Evolutionary conservation across 2,797 vertebrate species (phyloP).

Genomic region (Macroramphosus scolopax): DNA sequence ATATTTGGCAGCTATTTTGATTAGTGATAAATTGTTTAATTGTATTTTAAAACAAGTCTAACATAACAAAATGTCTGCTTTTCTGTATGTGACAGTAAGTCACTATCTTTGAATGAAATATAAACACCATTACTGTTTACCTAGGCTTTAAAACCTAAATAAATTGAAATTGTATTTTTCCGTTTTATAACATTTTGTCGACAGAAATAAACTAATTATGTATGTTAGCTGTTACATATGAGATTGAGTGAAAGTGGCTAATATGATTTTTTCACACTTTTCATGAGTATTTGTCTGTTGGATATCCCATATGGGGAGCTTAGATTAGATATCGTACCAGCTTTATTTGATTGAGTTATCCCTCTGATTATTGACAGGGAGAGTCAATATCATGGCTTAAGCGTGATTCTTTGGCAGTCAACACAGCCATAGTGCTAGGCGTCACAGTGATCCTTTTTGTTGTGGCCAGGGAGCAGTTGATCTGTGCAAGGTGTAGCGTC

Average conservation of each 20-base stretch:
- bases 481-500: constrained; percentile 52
- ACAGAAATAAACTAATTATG: too few relatives aligned
- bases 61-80: background rate
- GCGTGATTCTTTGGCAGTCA: constrained; percentile 59
- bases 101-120: too few relatives aligned
- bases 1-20: background rate
- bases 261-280: background rate
- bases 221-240: too few relatives aligned
- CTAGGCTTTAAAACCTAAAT: too few relatives aligned
- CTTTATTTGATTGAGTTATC: constrained; percentile 63
- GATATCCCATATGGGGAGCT: constrained; percentile 1
- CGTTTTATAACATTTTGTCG: too few relatives aligned
- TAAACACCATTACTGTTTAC: too few relatives aligned
- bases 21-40: background rate
- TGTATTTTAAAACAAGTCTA: too few relatives aligned
- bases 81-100: background rate
- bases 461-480: constrained; percentile 55
- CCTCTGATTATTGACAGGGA: constrained; percentile 47
- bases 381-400: constrained; percentile 54
- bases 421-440: constrained; percentile 37
- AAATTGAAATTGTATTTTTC: too few relatives aligned
- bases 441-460: constrained; percentile 61
- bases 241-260: too few relatives aligned
- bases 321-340: constrained; percentile 24
- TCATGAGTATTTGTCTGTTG: background rate